These are phyloP conservation scores for Ochropleura leucogaster DNA, from an alignment of 2,888 invertebrate genomes.

Conservation along the genomic window DNA sequence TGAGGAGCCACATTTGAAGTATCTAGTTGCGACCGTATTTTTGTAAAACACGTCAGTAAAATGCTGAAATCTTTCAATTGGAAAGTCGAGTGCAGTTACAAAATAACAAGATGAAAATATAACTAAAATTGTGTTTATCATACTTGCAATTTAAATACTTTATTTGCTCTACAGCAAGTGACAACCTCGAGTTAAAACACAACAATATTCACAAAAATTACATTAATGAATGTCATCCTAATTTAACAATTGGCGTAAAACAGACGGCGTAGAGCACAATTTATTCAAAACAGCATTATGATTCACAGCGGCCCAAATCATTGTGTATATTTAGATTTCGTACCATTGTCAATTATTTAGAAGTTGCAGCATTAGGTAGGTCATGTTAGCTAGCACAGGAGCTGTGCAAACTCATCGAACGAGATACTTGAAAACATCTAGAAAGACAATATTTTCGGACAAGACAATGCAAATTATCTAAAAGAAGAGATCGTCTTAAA, in stretches of 20 bases:
- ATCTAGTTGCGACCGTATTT: constrained; percentile 26
- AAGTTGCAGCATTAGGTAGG: constrained; percentile 48
- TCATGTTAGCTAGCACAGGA: constrained; percentile 16
- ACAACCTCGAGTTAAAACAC: constrained; percentile 17
- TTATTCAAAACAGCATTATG: constrained; percentile 66
- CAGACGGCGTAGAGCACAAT: constrained; percentile 44
- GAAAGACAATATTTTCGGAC: neutral
- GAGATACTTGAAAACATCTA: constrained; percentile 10
- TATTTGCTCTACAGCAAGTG: neutral
- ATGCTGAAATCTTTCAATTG: constrained; percentile 1
- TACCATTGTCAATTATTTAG: constrained; percentile 74
- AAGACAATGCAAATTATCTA: neutral
- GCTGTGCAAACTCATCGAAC: constrained; percentile 21
- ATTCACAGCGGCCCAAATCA: constrained; percentile 75
- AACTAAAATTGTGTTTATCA: constrained; percentile 3
- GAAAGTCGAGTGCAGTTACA: constrained; percentile 9
- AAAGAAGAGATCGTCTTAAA: neutral
- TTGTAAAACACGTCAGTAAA: neutral
- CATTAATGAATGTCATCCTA: constrained; percentile 59
- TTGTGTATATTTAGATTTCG: constrained; percentile 76
- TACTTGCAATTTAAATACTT: neutral
- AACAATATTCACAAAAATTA: constrained; percentile 31
- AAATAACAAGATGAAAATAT: constrained; percentile 6
- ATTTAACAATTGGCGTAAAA: constrained; percentile 57
- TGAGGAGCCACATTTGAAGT: constrained; percentile 38